Percentiles rank a stretch among this genome's conserved stretches.
These are phyloP conservation scores for Mycteria americana DNA, from an alignment of 2,797 vertebrate species.

Conservation along the genomic window DNA sequence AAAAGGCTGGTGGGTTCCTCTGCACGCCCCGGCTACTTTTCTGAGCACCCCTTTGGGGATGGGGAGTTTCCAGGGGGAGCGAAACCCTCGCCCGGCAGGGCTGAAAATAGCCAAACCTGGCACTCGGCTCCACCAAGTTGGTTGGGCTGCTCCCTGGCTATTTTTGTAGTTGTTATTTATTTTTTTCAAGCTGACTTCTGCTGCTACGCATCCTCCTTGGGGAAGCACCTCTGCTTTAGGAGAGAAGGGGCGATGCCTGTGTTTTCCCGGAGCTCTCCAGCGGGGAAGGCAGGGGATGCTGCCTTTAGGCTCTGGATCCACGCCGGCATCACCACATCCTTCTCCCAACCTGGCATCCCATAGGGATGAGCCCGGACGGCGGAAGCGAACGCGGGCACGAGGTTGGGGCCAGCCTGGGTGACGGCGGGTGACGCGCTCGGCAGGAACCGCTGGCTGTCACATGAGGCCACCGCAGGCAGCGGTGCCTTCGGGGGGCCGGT, in stretches of 20 bases:
- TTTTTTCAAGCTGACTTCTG: neutral
- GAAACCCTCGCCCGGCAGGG: rapidly evolving
- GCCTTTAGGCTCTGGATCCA: neutral
- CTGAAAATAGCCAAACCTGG: neutral
- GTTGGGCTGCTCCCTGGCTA: neutral
- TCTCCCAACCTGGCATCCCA: neutral
- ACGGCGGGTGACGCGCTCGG: neutral
- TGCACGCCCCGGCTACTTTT: rapidly evolving
- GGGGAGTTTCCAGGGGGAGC: neutral
- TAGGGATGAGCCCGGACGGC: neutral
- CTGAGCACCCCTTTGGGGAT: neutral
- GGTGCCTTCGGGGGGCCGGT: neutral
- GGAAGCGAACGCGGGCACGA: neutral
- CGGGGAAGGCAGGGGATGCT: neutral
- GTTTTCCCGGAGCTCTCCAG: neutral
- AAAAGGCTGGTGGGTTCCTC: neutral
- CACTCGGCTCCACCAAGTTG: rapidly evolving
- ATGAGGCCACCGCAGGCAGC: neutral
- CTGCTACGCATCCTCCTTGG: neutral
- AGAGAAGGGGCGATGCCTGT: neutral
- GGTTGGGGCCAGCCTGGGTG: neutral
- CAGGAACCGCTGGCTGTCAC: constrained; percentile 24
- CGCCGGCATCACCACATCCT: rapidly evolving
- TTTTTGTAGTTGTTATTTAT: neutral
- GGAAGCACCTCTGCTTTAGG: neutral